Base-by-base conservation (phyloP, 2,113 vertebrate species). In the Meles meles region DNA sequence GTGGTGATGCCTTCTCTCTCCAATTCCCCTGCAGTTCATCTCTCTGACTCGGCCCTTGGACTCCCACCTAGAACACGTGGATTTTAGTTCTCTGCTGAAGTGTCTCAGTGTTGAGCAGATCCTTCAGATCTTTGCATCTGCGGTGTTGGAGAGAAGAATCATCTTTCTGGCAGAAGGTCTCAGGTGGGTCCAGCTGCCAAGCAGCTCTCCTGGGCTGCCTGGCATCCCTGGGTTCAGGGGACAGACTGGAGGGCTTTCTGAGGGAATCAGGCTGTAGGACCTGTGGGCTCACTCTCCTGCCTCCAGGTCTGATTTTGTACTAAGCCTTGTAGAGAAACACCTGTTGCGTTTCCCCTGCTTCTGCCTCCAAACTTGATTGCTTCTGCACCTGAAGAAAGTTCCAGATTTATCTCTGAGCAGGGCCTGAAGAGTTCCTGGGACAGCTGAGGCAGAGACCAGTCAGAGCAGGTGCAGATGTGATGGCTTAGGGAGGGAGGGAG, bases 161-260 rank as follows among this genome's bases (percentile, higher is more conserved):
- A 96, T 99, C 88, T 99, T 99, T 98, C 98, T 99, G 69, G 99
- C 99, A 0, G 99, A 99, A 82, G 99, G 99, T 92, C 99, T 99
- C 77, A 99, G 99, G 99, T 99, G 96, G 96, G 89, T 87, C 44
- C 11, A 4, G 42, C 39, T 11, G 18, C 52, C 18, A 34, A 76
- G 63, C 3, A 2, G 44, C 52, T 67, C n/a, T 3, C 27, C 39
- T 18, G 65, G 21, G 17, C 4, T 25, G 55, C 9, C 15, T 2
- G 29, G 57, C 18, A 25, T 34, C 69, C 52, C 44, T 55, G 31
- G 63, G 59, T 4, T 84, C 47, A 65, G 65, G 63, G 57, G 52
- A 27, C 17, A 86, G 55, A 39, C 1, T 0, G 1, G 77, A 31
- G 8, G 17, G 61, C 42, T 82, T 47, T 72, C 47, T 10, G 44